Base-by-base conservation (phyloP, 2,888 invertebrate species). In the Coenonympha arcania region DNA sequence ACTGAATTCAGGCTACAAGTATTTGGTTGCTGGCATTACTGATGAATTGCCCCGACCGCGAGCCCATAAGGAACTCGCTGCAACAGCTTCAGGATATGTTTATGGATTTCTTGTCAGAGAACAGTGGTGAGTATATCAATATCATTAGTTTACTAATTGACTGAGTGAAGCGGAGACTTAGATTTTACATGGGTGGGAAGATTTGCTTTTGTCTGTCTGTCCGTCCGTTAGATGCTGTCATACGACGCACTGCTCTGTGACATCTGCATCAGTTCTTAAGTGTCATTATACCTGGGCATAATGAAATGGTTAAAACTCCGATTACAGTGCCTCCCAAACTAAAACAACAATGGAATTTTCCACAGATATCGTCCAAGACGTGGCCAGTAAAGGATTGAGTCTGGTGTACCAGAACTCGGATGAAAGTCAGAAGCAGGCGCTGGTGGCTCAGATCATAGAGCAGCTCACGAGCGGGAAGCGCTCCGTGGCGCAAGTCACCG, bases 341-440 rank as follows among this genome's bases (percentile, higher is more conserved):
- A 30, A 6, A 13, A 30, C 26, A 6, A 9, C 11, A 19, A 13
- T 24, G 4, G n/a, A 44, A 45, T 54, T 55, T 44, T 30, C 63
- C 72, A 44, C 70, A 96, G 96, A 97, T 67, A 91, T 97, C 62
- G 93, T 96, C 0, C 97, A 97, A 85, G 97, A 97, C 73, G 93
- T 95, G 2, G 95, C 96, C 1, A 94, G 95, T 9, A 95, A 96
- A 73, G 97, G 96, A 6, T 87, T 98, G 16, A 95, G 95, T 46
- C 83, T 96, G 2, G 93, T 97, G 5, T 97, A 96, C 69, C 92
- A 94, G 63, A 90, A 91, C 48, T 95, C 94, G 0, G 91, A 91
- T 53, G 89, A 91, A 45, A 89, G 89, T 54, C 90, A 91, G 62
- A 91, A 90, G 64, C 88, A 90, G 54, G 89, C 90, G 52, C 82